Base-by-base conservation (phyloP, 2,888 invertebrate genomes). In the Acleris laterana region DNA sequence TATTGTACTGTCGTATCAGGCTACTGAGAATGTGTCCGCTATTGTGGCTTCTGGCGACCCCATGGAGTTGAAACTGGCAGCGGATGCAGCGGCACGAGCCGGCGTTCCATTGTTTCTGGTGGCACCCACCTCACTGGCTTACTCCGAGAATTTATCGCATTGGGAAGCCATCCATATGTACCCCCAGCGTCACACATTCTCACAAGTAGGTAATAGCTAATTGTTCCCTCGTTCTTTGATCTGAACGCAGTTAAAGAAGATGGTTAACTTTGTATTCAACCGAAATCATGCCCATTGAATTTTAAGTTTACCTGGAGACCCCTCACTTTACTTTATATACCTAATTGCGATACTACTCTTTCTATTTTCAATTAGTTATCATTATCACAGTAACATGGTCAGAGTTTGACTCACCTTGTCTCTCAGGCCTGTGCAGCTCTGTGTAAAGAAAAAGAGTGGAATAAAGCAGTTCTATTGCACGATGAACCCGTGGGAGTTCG, bases 141-240 rank as follows among this genome's bases (percentile, higher is more conserved):
- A 59, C 6, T 16, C 59, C 3, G 48, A 55, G n/a, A 25, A 22
- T 5, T 20, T 65, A 1, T 16, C 53, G 4, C 60, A 19, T 38
- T 66, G 65, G 65, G 65, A 66, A 28, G 61, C 61, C 3, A 50
- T 66, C 16, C 51, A 56, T 13, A 66, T 66, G 65, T 66, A 66
- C 28, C 61, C 65, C 16, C 65, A 61, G n/a, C 42, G 32, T 22
- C 22, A 46, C n/a, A 50, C 56, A 16, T 56, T 66, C 16, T 56
- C 56, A 22, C 28, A 65, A 61, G 65, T 60, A 52, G 46, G 11
- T 46, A 9, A 28, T 9, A 52, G 46, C 5, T 46, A 5, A 28
- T 16, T 51, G 1, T 51, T n/a, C 46, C 6, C 13, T 38, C 13
- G 5, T 13, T 11, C 32, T 3, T 32, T 3, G 32, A 32, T 0